Percentiles rank a stretch among this genome's conserved stretches.
phyloP scores from a whole-genome alignment of 1,140 invertebrate species.

The Saxidomus purpurata region DNA sequence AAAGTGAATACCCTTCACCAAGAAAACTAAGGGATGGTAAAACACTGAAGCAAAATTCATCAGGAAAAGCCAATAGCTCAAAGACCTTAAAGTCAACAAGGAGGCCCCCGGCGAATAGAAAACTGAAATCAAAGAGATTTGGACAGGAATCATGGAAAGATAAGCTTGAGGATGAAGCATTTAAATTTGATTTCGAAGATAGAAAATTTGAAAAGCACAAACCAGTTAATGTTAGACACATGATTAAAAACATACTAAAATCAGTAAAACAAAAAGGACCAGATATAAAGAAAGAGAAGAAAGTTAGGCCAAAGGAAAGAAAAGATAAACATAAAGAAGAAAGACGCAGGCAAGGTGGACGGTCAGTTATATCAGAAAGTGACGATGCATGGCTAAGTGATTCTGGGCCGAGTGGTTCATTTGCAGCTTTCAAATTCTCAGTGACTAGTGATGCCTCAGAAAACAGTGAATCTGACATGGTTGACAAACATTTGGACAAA shows the following conservation, averaged over 20 bases:
- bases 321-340: neutral
- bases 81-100: neutral
- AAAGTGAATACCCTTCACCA: neutral
- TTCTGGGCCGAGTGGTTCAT: constrained; percentile 16
- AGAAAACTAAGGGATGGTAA: neutral
- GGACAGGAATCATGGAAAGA: constrained; percentile 11
- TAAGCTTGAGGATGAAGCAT: neutral
- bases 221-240: constrained; percentile 23
- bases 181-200: constrained; percentile 26
- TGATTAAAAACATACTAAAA: constrained; percentile 8
- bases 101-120: neutral
- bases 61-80: neutral
- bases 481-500: too few relatives aligned
- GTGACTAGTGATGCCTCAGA: neutral
- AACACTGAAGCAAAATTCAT: neutral
- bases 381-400: constrained; percentile 39
- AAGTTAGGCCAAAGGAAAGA: constrained; percentile 4
- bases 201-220: neutral
- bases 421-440: constrained; percentile 23
- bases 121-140: neutral
- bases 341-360: neutral
- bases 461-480: neutral
- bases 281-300: neutral
- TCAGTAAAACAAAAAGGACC: neutral
- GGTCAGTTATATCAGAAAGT: neutral